phyloP scores from a whole-genome alignment of 2,113 vertebrate genomes.

The Calidris pugnax region DNA sequence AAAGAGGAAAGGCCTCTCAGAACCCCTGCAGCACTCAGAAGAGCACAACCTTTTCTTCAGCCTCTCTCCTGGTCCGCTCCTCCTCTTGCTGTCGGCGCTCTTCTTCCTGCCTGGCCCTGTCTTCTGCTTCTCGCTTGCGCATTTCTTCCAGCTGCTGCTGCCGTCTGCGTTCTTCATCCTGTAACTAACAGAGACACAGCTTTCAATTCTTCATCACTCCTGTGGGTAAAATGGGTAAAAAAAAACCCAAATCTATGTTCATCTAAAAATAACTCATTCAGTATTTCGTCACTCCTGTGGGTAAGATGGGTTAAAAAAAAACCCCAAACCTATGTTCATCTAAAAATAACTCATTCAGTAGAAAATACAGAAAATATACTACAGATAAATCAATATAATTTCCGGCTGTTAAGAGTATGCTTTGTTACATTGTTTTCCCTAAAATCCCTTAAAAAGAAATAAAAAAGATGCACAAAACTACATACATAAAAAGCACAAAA shows the following conservation, averaged over 20 bases:
- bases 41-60: slow-evolving; percentile 91
- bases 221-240: rapidly evolving
- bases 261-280: neutral
- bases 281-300: rapidly evolving
- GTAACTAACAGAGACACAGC: slow-evolving; percentile 79
- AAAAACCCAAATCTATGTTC: neutral
- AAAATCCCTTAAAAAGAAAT: neutral
- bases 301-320: neutral
- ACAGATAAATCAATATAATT: neutral
- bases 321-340: neutral
- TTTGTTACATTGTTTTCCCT: neutral
- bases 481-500: neutral
- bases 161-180: slow-evolving; percentile 94
- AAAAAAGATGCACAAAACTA: neutral
- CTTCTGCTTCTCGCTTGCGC: slow-evolving; percentile 91
- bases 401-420: neutral
- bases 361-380: neutral
- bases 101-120: slow-evolving; percentile 89
- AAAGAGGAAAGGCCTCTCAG: neutral
- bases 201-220: neutral
- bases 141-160: slow-evolving; percentile 97
- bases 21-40: slow-evolving; percentile 11
- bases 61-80: slow-evolving; percentile 85
- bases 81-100: slow-evolving; percentile 90
- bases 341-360: neutral